Percentiles rank a stretch among this genome's conserved stretches.
Evolutionary conservation across 2,113 vertebrate species (phyloP).

Genomic region (Phaetusa simplex): DNA sequence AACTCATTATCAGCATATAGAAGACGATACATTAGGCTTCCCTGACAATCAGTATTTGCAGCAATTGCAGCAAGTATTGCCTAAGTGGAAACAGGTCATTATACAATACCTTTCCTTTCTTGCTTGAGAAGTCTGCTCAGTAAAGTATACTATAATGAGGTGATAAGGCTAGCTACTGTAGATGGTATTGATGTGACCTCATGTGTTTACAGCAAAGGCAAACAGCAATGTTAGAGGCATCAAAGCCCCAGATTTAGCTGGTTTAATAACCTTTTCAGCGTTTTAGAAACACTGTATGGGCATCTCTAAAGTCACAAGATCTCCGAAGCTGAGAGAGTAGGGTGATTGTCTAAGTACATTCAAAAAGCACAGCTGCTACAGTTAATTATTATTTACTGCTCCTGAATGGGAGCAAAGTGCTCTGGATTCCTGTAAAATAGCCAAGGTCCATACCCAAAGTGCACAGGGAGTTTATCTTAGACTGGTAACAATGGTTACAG

Average conservation of each 20-base stretch:
- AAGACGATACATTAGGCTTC: neutral
- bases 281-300: neutral
- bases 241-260: neutral
- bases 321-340: neutral
- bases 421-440: neutral
- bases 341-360: neutral
- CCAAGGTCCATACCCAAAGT: neutral
- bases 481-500: neutral
- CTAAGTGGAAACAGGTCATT: neutral
- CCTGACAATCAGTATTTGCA: neutral
- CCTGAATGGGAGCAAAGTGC: neutral
- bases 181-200: neutral
- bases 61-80: neutral
- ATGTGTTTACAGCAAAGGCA: neutral
- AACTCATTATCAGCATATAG: neutral
- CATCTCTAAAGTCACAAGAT: neutral
- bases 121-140: neutral
- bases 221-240: neutral
- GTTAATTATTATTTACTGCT: neutral
- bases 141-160: neutral
- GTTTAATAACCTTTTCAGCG: neutral
- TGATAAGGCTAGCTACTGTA: neutral
- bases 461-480: rapidly evolving
- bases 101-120: neutral
- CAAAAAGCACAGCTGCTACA: neutral